Evolutionary conservation across 2,888 invertebrate genomes (phyloP), one percentile per base, ranked within the genome.

Genomic region (Drosophila antonietae): DNA sequence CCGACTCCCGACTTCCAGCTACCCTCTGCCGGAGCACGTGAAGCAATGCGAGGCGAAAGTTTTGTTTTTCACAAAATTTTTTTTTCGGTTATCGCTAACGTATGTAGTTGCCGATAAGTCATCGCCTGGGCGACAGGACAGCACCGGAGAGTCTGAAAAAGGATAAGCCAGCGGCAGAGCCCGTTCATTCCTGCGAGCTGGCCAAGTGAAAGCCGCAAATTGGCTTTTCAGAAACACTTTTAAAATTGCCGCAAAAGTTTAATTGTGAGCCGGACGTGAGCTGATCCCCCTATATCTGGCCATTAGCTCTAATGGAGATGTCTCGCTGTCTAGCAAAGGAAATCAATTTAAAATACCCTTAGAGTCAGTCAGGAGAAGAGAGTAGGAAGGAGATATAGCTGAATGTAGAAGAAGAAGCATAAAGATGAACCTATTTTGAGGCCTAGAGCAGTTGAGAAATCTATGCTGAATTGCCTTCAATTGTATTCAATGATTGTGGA

Each of bases 51-150:
- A 75, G 57, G 41, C 46, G 52, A 74, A 80, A 80, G 80, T 81
- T 76, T 81, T 78, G 73, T 64, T 81, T 62, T 70, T 39, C 18
- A 61, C 69, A 46, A 80, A 44, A 37, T 46, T 58, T 57, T 58
- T 58, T 57, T 83, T 73, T 83, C 64, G 70, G 62, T 73, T 80
- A 83, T 80, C 84, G 61, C 60, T 67, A 68, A 39, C 78, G 65
- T 74, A 68, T 80, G 75, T 81, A 70, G 62, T 68, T 68, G 51
- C 43, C 66, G 80, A 80, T 80, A 80, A 80, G 51, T n/a, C 47
- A 83, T 81, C 81, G 53, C 66, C 43, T 10, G 44, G 41, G 31
- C 55, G n/a, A 2, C 51, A 35, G 31, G 31, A n/a, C 49, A 49
- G n/a, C 31, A 31, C 12, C 12, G 14, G 18, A 23, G 14, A 49